Evolutionary conservation across 2,113 vertebrate species (phyloP), one percentile per base, ranked within the genome.

Genomic region (Misgurnus anguillicaudatus): DNA sequence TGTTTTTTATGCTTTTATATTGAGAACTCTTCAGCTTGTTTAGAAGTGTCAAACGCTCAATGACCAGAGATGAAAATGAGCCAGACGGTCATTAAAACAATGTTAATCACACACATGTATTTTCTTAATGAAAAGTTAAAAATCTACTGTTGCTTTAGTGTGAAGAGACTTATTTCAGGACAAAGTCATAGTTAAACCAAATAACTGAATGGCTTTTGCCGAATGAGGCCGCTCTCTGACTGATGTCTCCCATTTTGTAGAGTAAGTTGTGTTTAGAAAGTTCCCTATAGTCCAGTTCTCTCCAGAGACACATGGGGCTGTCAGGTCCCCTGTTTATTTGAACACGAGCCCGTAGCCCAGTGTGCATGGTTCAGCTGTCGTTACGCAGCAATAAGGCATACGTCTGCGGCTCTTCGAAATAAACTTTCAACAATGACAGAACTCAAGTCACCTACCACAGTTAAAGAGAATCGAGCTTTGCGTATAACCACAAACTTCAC

Each of bases 271-370:
- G 73, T 86, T 84, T 77, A 68, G 58, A 73, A 42, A 80, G 73
- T 72, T 79, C 71, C 69, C 64, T 62, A 48, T 38, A 13, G 66
- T 65, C 69, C 73, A 48, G 67, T 85, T 66, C 71, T 77, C 70
- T 83, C 61, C 77, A 83, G 72, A 80, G 86, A 86, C 79, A 82
- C 80, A 76, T 77, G 78, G 73, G 70, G 58, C 71, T n/a, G 65
- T 74, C 82, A 83, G 85, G 75, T 51, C 62, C 31, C 45, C 45
- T 85, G 64, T 89, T 88, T 91, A 91, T 91, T 91, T 90, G 88
- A 88, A 87, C 7, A 8, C 8, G 86, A 89, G 74, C 80, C 39
- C 64, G 75, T 7, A 66, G 79, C 66, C 77, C 75, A 9, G 81
- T 71, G 75, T 86, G 53, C 73, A 83, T 61, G 81, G 78, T 83